phyloP scores from a whole-genome alignment of 2,797 vertebrate species.

The Anguilla megastoma region DNA sequence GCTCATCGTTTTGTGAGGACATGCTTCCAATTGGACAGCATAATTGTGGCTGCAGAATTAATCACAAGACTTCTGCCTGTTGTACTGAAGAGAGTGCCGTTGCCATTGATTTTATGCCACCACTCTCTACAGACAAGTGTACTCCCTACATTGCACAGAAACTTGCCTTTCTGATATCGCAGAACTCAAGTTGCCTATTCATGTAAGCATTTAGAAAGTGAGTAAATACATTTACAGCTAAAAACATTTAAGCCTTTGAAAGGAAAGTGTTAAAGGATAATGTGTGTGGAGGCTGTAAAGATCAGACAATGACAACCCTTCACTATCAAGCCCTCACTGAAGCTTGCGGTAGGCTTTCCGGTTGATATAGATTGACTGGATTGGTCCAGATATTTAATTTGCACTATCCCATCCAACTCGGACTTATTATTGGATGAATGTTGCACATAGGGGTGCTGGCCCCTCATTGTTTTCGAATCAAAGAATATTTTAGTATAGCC shows the following conservation, averaged over 20 bases:
- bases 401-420: not conserved
- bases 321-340: not conserved
- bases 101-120: not conserved
- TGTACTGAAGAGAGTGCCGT: not conserved
- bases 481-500: not conserved
- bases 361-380: not conserved
- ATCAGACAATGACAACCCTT: not conserved
- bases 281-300: no score
- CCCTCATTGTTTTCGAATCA: not conserved
- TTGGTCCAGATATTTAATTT: not conserved
- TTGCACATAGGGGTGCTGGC: not conserved
- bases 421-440: not conserved
- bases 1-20: not conserved
- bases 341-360: not conserved
- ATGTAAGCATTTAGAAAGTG: not conserved
- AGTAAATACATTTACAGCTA: not conserved
- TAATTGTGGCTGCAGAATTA: not conserved
- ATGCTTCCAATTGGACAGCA: not conserved
- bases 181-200: not conserved
- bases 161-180: not conserved
- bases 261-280: not conserved
- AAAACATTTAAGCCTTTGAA: not conserved
- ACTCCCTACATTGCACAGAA: not conserved
- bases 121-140: not conserved
- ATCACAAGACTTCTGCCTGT: not conserved